These are phyloP conservation scores for Drosophila pruinosa DNA, from an alignment of 1,140 invertebrate genomes.

Conservation along the genomic window DNA sequence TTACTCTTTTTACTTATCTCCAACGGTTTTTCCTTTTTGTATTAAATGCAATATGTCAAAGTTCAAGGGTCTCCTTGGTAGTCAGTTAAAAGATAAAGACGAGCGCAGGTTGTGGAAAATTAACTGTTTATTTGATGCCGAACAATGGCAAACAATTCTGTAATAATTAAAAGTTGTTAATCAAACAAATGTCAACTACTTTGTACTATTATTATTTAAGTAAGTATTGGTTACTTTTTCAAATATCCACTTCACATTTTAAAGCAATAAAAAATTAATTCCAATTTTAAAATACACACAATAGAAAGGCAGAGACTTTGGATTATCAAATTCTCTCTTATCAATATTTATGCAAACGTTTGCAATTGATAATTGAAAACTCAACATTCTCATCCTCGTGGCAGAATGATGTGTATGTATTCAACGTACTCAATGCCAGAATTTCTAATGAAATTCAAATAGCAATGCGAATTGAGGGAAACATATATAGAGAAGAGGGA, in stretches of 20 bases:
- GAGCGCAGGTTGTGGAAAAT: not conserved
- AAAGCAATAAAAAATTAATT: not conserved
- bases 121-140: not conserved
- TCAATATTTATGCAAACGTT: conserved; percentile 31
- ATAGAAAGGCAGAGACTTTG: not conserved
- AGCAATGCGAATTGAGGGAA: not conserved
- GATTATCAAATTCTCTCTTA: conserved; percentile 15
- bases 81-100: not conserved
- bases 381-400: not conserved
- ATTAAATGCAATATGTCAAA: conserved; percentile 37
- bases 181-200: not conserved
- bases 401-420: not conserved
- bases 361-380: conserved; percentile 34
- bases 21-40: not conserved
- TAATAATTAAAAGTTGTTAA: not conserved
- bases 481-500: too few species aligned
- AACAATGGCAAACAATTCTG: not conserved
- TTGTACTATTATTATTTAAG: too few species aligned
- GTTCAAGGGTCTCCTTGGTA: not conserved
- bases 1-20: conserved; percentile 33
- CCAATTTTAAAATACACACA: not conserved
- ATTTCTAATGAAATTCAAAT: conserved; percentile 15
- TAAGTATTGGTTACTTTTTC: too few species aligned
- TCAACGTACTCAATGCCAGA: not conserved
- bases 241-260: not conserved